Evolutionary conservation across 2,888 invertebrate species (phyloP).

Genomic region (Pseudococcus jackbeardsleyi): DNA sequence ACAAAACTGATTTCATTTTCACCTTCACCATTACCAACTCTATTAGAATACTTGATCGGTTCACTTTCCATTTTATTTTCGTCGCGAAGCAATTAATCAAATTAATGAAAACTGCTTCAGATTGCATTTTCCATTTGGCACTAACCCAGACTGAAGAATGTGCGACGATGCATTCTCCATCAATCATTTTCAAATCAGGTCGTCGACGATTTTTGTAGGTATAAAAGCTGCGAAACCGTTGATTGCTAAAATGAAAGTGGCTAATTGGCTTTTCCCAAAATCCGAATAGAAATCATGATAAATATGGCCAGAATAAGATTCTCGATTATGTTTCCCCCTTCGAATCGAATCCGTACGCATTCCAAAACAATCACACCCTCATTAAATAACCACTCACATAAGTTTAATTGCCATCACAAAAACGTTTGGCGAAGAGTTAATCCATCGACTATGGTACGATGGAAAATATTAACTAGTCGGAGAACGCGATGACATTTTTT

Average conservation of each 20-base stretch:
- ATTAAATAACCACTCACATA: conserved; percentile 35
- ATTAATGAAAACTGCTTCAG: conserved; percentile 30
- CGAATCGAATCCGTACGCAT: not conserved
- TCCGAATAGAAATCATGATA: not conserved
- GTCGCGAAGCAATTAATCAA: conserved; percentile 33
- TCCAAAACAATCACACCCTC: conserved; percentile 51
- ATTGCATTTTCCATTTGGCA: conserved; percentile 6
- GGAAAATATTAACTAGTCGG: conserved; percentile 26
- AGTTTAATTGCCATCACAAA: conserved; percentile 3
- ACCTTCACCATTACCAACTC: not conserved
- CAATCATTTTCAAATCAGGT: conserved; percentile 17
- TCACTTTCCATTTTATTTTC: conserved; percentile 22
- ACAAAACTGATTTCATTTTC: not conserved
- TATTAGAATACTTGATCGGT: not conserved
- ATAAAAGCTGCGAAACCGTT: not conserved
- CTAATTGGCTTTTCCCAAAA: not conserved
- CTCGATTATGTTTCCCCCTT: not conserved
- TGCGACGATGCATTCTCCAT: not conserved
- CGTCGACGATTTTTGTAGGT: not conserved
- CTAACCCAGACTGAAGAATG: conserved; percentile 14
- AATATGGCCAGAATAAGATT: not conserved
- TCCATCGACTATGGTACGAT: conserved; percentile 46
- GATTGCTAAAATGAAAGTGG: not conserved
- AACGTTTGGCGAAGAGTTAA: not conserved
- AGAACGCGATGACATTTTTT: conserved; percentile 21